Percentiles rank a stretch among this genome's conserved stretches.
phyloP scores from a whole-genome alignment of 2,888 invertebrate genomes.

The Cephus pygmeus region DNA sequence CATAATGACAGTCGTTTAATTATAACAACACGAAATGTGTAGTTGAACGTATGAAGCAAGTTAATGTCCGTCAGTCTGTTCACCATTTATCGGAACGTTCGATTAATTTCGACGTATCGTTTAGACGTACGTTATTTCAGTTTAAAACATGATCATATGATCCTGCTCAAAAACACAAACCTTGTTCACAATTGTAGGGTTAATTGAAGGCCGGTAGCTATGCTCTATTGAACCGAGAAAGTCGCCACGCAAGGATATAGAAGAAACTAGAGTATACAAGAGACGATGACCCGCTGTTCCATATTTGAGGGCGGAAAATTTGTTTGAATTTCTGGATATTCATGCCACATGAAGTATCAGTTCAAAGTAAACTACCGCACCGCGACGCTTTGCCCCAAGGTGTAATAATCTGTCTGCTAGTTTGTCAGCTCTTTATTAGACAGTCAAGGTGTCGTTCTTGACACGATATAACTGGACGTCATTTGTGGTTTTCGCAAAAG shows the following conservation, averaged over 20 bases:
- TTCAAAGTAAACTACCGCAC: background rate
- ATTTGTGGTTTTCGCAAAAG: background rate
- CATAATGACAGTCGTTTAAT: background rate
- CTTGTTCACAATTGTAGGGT: constrained; percentile 5
- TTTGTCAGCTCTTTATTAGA: background rate
- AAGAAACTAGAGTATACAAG: background rate
- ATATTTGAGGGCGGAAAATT: background rate
- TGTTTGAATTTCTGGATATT: background rate
- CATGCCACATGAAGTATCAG: background rate
- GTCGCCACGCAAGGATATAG: background rate
- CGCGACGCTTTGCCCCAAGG: background rate
- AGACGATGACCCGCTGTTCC: background rate
- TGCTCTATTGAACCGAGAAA: constrained; percentile 24
- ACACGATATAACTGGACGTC: background rate
- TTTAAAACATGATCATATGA: background rate
- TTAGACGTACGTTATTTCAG: background rate
- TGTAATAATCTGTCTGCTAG: background rate
- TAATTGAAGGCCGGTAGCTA: constrained; percentile 27
- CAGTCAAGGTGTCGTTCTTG: background rate
- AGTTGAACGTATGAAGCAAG: background rate
- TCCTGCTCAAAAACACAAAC: background rate
- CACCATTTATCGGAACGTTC: background rate
- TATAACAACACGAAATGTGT: background rate
- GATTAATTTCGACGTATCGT: background rate
- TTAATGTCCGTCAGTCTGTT: background rate